Evolutionary conservation across 1,140 invertebrate species (phyloP), one percentile per base, ranked within the genome.

Genomic region (Calephelis virginiensis): DNA sequence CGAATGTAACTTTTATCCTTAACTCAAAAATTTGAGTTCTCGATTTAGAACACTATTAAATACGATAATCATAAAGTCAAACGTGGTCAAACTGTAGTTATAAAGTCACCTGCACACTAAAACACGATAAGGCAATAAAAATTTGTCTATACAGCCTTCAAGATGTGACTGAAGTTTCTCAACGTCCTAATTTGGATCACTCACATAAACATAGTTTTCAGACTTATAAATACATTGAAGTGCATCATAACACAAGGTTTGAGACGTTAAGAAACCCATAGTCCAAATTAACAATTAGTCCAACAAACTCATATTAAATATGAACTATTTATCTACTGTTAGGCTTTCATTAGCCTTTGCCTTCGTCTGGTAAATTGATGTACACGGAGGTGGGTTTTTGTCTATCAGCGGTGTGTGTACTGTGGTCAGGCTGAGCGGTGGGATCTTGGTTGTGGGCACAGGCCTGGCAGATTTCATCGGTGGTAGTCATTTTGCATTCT

Each of bases 331-430:
- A 53, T 56, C 40, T 62, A 13, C 7, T 45, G 10, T 64, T 40
- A 17, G 12, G 40, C 17, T 46, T 64, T 50, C 37, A 48, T 82
- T 91, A 89, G 71, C 92, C 92, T 76, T 93, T 93, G n/a, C 92
- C 92, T 61, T 92, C 91, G 47, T 92, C 80, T 0, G 93, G 92
- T 77, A 94, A 85, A 56, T 92, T 83, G 68, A 94, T 93, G 37
- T 92, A 92, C 17, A 93, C 92, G 6, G 93, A 92, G 68, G 90
- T 69, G n/a, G 88, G 85, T 78, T 77, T 77, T 74, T 74, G 83
- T 71, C 69, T 73, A 7, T 82, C 81, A 66, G 63, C 59, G 70
- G 63, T 75, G 70, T 81, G 76, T 46, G 75, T 56, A 64, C 69
- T 77, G 45, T 67, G 75, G 68, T 75, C 71, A 66, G 17, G 50